phyloP scores from a whole-genome alignment of 1,140 invertebrate species.

The Halesus radiatus region DNA sequence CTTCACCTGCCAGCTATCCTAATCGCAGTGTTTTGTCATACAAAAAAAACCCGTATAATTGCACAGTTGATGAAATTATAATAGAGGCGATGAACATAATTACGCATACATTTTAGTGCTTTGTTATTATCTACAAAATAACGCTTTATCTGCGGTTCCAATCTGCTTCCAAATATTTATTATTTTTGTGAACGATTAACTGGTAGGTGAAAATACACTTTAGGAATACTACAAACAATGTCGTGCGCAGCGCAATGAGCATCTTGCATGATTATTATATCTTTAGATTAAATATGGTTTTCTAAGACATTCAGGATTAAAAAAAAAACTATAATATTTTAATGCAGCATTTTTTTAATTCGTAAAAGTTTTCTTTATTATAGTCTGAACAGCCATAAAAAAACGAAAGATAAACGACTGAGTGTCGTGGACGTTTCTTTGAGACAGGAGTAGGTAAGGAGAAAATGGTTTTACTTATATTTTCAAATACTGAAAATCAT shows the following conservation, averaged over 20 bases:
- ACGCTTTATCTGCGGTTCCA: conserved; percentile 52
- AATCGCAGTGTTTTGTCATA: conserved; percentile 35
- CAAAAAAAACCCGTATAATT: conserved; percentile 47
- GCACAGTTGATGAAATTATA: conserved; percentile 57
- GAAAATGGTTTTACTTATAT: too few relatives aligned
- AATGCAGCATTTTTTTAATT: too few relatives aligned
- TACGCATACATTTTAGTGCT: conserved; percentile 51
- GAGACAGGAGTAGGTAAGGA: too few relatives aligned
- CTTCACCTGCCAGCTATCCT: conserved; percentile 27
- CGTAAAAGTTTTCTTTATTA: too few relatives aligned
- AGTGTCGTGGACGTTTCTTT: too few relatives aligned
- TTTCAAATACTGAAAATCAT: too few relatives aligned
- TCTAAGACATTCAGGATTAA: too few relatives aligned
- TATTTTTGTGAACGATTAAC: conserved; percentile 43
- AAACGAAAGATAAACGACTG: too few relatives aligned
- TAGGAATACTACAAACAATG: conserved; percentile 25
- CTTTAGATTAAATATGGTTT: too few relatives aligned
- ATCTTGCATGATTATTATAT: neutral
- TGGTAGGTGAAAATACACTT: conserved; percentile 32
- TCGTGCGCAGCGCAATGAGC: neutral
- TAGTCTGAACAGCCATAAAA: too few relatives aligned
- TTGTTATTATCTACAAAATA: conserved; percentile 56
- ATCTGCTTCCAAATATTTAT: conserved; percentile 50
- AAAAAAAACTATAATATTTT: too few relatives aligned
- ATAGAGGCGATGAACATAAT: conserved; percentile 54